Base-by-base conservation (phyloP, 2,888 invertebrate genomes). In the Oligia latruncula region DNA sequence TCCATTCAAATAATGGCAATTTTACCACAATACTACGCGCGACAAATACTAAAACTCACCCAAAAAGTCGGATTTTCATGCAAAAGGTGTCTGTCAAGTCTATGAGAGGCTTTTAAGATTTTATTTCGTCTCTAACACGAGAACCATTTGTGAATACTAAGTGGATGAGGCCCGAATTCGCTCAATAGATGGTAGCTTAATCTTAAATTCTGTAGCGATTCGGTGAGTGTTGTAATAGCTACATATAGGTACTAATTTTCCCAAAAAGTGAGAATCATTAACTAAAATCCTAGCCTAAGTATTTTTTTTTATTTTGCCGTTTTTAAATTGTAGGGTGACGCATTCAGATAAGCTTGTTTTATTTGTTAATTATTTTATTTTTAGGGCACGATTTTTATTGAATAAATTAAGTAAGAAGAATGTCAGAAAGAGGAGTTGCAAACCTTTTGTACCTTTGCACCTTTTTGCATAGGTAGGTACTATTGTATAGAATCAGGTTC, bases 131-230 rank as follows among this genome's bases (percentile, higher is more conserved):
- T 71, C 46, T 60, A 85, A 79, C 71, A 74, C 35, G 65, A 43
- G 72, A 29, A 74, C 81, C 46, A n/a, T 74, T 20, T 15, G n/a
- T 67, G 88, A 85, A 89, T 88, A 82, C 40, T 85, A 87, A 82
- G 29, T 77, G 0, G 74, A 35, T 67, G 78, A 71, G 73, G 86
- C 71, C 35, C 49, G 71, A 23, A 64, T 66, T 71, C 13, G 17
- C 43, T 29, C 64, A 58, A 9, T 71, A 40, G 29, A 46, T 74
- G 60, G 49, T 64, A 67, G 29, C 60, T 71, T 64, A 49, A 71
- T 84, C 55, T 65, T 3, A 66, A 67, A 75, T 79, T 74, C 75
- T 65, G 29, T 35, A 17, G 43, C 65, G 58, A 67, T 66, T 3
- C 67, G 6, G 62, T 52, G 64, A 74, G 74, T 85, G 67, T 77